Base-by-base conservation (phyloP, 2,113 vertebrate species). In the Lanius collurio region DNA sequence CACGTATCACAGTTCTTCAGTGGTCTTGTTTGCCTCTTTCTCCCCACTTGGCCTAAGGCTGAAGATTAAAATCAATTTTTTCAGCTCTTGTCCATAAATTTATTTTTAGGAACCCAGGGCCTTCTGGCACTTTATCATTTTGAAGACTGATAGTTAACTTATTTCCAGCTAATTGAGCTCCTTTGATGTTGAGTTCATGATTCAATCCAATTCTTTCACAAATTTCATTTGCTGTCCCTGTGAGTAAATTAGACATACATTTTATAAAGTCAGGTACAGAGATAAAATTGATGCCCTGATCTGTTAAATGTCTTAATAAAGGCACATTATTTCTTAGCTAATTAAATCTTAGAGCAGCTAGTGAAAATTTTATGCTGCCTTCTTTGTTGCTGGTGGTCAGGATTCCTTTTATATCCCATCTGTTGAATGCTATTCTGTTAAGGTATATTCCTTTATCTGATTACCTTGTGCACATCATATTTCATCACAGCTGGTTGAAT, bases 301-400 rank as follows among this genome's bases (percentile, higher is more conserved):
- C 94, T 94, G 53, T 87, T 93, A 91, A 90, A 73, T 96, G 74
- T 81, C 49, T 41, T 78, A 52, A 82, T 94, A 89, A 93, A 82
- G 49, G 28, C 77, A 93, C 46, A 60, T 92, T 87, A 64, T 87
- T 80, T 92, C 74, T 64, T 82, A 79, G 30, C 41, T 95, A 95
- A 97, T 94, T 95, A 68, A 73, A 95, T 93, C 47, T 93, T 87
- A 41, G 50, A 82, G 39, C 62, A 84, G 16, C 35, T 75, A 91
- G 62, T 37, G 62, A 83, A 84, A 73, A 79, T 82, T 87, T 78
- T 89, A 13, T 75, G 60, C 31, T 4, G 47, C 19, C 70, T 74
- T 41, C 57, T 83, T 92, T 75, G 59, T 73, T 80, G 16, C 42
- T 83, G 60, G 56, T 67, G 88, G 47, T 80, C 83, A 83, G 47